Percentiles rank a stretch among this genome's conserved stretches.
These are phyloP conservation scores for Lithophane leautieri DNA, from an alignment of 2,888 invertebrate species.

Conservation along the genomic window DNA sequence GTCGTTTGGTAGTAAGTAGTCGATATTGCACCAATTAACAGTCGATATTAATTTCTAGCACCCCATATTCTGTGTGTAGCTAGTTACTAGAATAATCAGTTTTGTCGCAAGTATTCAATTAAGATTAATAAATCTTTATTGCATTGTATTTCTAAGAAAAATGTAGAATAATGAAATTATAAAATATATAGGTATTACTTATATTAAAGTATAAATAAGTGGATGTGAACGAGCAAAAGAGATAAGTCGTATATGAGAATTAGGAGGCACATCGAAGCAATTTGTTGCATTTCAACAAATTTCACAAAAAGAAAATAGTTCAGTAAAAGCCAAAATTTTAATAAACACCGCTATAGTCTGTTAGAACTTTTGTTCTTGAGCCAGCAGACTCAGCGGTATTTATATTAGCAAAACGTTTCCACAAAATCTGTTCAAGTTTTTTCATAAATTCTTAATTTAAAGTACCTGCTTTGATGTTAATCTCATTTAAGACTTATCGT, in stretches of 20 bases:
- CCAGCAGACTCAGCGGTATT: conserved; percentile 87
- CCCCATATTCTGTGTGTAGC: conserved; percentile 64
- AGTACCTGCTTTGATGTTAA: conserved; percentile 72
- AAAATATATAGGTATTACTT: conserved; percentile 34
- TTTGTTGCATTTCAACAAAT: conserved; percentile 36
- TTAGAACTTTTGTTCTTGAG: conserved; percentile 88
- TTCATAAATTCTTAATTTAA: conserved; percentile 9
- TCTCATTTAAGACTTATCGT: conserved; percentile 72
- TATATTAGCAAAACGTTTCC: conserved; percentile 61
- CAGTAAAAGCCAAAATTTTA: conserved; percentile 53
- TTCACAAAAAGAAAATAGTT: conserved; percentile 44
- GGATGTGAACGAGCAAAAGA: conserved; percentile 79
- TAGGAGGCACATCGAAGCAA: conserved; percentile 85
- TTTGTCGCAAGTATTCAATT: conserved; percentile 55
- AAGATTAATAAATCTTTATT: conserved; percentile 57
- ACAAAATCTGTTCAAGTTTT: conserved; percentile 24
- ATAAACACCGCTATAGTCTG: conserved; percentile 85
- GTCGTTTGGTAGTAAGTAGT: conserved; percentile 63
- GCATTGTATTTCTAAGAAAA: conserved; percentile 49
- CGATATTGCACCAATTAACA: conserved; percentile 69
- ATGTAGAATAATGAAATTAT: conserved; percentile 31
- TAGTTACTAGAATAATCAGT: conserved; percentile 59
- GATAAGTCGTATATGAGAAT: conserved; percentile 79
- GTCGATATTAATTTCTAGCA: conserved; percentile 65
- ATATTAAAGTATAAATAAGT: conserved; percentile 33